These are phyloP conservation scores for Microtus montanus DNA, from an alignment of 2,113 vertebrate genomes.

Conservation along the genomic window DNA sequence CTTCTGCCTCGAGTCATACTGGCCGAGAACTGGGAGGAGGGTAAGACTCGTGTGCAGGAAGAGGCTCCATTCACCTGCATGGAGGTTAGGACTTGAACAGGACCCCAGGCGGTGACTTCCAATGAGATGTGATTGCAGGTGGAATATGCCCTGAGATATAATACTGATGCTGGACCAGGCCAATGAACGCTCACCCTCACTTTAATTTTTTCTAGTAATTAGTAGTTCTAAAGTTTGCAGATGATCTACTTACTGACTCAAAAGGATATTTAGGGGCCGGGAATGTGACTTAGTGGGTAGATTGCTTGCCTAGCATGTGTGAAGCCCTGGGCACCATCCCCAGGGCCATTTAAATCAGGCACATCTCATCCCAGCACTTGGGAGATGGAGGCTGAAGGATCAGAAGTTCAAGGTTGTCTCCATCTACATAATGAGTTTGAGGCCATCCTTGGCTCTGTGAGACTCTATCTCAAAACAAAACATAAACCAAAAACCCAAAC, in stretches of 20 bases:
- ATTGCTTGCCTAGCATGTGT: not conserved
- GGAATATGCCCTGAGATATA: not conserved
- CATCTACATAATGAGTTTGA: not conserved
- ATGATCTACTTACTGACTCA: not conserved
- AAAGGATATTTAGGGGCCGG: not conserved
- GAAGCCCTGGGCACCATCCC: not conserved
- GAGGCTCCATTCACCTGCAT: not conserved
- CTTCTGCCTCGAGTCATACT: fast-evolving
- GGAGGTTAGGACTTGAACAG: not conserved
- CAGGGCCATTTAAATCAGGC: not conserved
- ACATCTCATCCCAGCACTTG: not conserved
- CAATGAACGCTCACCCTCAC: not conserved
- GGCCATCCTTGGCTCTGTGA: not conserved
- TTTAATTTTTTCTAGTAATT: not conserved
- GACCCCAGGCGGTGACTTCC: not conserved
- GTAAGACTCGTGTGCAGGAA: too few species aligned
- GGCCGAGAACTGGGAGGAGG: not conserved
- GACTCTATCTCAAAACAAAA: not conserved
- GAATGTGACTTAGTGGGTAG: not conserved
- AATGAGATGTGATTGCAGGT: not conserved
- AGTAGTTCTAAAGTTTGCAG: not conserved
- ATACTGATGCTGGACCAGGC: not conserved
- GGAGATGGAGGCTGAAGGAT: not conserved
- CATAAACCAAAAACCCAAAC: not conserved
- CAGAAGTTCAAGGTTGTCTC: not conserved